A percentile compares a stretch with the other conserved stretches of the same genome.
Evolutionary conservation across 2,113 vertebrate species (phyloP).

Genomic region (Silurus meridionalis): DNA sequence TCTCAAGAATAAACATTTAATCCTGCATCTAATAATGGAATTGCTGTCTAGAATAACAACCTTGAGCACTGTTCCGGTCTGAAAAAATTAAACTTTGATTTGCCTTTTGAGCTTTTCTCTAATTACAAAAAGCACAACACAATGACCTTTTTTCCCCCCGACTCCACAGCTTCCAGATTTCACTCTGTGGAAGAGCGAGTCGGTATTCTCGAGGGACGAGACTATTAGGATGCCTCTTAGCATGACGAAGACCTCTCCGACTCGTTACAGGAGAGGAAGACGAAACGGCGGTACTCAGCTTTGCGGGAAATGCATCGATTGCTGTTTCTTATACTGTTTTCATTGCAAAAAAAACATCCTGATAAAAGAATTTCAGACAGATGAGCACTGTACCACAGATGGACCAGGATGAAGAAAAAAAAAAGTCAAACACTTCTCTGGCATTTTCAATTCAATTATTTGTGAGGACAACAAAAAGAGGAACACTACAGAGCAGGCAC

Average conservation of each 20-base stretch:
- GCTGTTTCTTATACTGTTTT: slow-evolving; percentile 5
- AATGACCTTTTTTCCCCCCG: not conserved
- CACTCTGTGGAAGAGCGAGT: slow-evolving; percentile 32
- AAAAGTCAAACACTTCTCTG: slow-evolving; percentile 35
- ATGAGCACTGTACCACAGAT: slow-evolving; percentile 14
- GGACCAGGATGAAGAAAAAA: not conserved
- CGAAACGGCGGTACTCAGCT: slow-evolving; percentile 48
- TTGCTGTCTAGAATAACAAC: not conserved
- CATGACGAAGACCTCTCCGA: slow-evolving; percentile 57
- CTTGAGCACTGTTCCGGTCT: not conserved
- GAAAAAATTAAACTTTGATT: not conserved
- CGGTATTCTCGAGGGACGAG: slow-evolving; percentile 53
- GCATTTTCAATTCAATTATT: slow-evolving; percentile 49
- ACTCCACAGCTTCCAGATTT: slow-evolving; percentile 1
- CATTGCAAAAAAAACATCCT: slow-evolving; percentile 17
- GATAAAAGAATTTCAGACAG: slow-evolving; percentile 37
- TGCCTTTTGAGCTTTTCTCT: slow-evolving; percentile 26
- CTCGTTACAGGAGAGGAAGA: slow-evolving; percentile 48
- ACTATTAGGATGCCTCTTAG: slow-evolving; percentile 51
- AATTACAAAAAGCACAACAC: slow-evolving; percentile 18
- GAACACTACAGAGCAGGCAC: slow-evolving; percentile 38
- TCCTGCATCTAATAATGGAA: not conserved
- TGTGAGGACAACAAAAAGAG: slow-evolving; percentile 37
- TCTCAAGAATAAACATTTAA: not conserved
- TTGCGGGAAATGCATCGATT: slow-evolving; percentile 53